Base-by-base conservation (phyloP, 2,888 invertebrate species). In the Dendrolimus houi region DNA sequence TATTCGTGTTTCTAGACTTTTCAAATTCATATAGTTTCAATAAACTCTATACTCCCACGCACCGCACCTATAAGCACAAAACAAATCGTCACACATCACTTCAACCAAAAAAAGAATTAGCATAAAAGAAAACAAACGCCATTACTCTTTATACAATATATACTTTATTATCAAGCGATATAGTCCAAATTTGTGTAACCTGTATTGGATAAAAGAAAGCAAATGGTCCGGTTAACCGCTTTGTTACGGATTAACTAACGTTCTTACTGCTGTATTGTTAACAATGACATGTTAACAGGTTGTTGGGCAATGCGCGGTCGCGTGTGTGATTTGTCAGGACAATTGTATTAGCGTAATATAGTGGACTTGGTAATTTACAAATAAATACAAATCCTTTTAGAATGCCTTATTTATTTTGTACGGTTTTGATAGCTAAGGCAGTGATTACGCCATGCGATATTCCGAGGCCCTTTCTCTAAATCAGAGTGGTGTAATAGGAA, bases 171-270 rank as follows among this genome's bases (percentile, higher is more conserved):
- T 10, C 0, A 12, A 9, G n/a, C 1, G 13, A 9, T 52, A 55
- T 13, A 55, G 55, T 52, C 13, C 12, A 40, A 2, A 17, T 29
- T 55, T 52, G 52, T 17, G 9, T 55, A 52, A 40, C 55, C 12
- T n/a, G 9, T 52, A 12, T 10, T 52, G n/a, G 56, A 64, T 65
- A 67, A 65, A 81, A 77, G 79, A 77, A 78, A 82, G 75, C 77
- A 83, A 87, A 87, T 86, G 85, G 80, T 68, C 79, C 85, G 78
- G 78, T 79, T 81, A 83, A 79, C 77, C 67, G 75, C 74, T 79
- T 83, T 81, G 83, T 81, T 73, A 73, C 66, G 64, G 72, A 69
- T 78, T 77, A 71, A 79, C 74, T 69, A 72, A 69, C 69, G 71
- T 70, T 71, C 64, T 61, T 64, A 60, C 56, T 47, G 56, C 55